Base-by-base conservation (phyloP, 2,888 invertebrate genomes). In the Calameuta filiformis region DNA sequence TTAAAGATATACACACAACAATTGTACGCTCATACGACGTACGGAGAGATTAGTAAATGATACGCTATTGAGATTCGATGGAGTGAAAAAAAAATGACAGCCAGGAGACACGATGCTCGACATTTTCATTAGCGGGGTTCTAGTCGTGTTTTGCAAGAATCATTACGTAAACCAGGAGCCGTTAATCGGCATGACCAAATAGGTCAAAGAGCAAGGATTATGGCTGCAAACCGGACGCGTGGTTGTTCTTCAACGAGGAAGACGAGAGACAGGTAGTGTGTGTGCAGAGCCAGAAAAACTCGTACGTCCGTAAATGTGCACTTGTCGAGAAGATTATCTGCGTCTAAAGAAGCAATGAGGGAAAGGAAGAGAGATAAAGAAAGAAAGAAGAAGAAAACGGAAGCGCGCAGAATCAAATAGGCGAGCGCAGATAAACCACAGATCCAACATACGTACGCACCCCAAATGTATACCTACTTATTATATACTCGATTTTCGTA, bases 401-500 rank as follows among this genome's bases (percentile, higher is more conserved):
- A 56, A 23, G 56, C 2, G 23, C 23, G 56, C 56, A 23, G 56
- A 56, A 23, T 23, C 23, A 56, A 56, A 56, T 56, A 56, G 23
- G 9, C 9, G 23, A 1, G 56, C 23, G 81, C 80, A 82, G 78
- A 82, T 79, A 79, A 78, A 76, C 77, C 75, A 69, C 69, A 76
- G 76, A 76, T 79, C 81, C 78, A 80, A 80, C 77, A 56, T 9
- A 56, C 23, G 56, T 56, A 56, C 56, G 56, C 23, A 56, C 2
- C 23, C 11, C 31, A 33, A 23, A 34, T 30, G 71, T 71, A 23
- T 71, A 71, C 30, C 71, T 30, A 71, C 71, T 71, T 71, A 71
- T 71, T 71, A 71, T 71, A 71, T 35, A 71, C 71, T 35, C 76
- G 79, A 69, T 71, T 81, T 84, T 83, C 81, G 79, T 83, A 84